Conservation (phyloP, 2,888 invertebrate species). For the Galeopsomyia nigrocyanea region DNA sequence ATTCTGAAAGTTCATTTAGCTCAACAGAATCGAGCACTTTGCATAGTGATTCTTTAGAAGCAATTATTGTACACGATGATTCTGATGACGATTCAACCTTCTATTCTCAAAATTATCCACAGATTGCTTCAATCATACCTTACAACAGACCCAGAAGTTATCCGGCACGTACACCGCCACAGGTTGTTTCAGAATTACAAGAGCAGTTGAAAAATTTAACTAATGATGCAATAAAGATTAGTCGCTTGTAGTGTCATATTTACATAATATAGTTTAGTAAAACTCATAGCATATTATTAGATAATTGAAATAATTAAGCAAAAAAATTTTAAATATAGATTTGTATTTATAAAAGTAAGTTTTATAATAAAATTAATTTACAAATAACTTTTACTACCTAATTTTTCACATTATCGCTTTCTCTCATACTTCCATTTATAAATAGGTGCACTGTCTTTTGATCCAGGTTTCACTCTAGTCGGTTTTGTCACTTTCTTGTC, state of each 20-base stretch:
- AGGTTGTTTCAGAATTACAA: conserved; percentile 26
- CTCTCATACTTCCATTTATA: conserved; percentile 87
- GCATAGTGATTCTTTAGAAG: conserved; percentile 21
- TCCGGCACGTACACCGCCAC: conserved; percentile 49
- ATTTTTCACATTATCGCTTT: conserved; percentile 74
- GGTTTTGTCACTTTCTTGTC: conserved; percentile 76
- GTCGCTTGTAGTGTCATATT: not conserved
- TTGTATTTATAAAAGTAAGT: conserved; percentile 16
- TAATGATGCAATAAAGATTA: not conserved
- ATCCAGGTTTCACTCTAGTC: conserved; percentile 75
- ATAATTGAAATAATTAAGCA: conserved; percentile 36
- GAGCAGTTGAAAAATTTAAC: conserved; percentile 15
- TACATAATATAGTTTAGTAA: not conserved
- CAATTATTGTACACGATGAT: conserved; percentile 35
- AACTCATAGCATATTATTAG: not conserved
- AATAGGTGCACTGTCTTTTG: conserved; percentile 79
- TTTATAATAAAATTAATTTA: conserved; percentile 14
- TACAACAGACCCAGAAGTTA: conserved; percentile 45
- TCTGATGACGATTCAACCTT: conserved; percentile 21
- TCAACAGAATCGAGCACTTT: not conserved
- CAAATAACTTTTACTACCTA: conserved; percentile 51
- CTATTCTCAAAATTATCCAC: conserved; percentile 18
- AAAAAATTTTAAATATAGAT: conserved; percentile 28
- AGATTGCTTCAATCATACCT: conserved; percentile 12
- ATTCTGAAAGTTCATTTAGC: not conserved